Conservation (phyloP, 1,140 invertebrate species). For the Calephelis virginiensis region DNA sequence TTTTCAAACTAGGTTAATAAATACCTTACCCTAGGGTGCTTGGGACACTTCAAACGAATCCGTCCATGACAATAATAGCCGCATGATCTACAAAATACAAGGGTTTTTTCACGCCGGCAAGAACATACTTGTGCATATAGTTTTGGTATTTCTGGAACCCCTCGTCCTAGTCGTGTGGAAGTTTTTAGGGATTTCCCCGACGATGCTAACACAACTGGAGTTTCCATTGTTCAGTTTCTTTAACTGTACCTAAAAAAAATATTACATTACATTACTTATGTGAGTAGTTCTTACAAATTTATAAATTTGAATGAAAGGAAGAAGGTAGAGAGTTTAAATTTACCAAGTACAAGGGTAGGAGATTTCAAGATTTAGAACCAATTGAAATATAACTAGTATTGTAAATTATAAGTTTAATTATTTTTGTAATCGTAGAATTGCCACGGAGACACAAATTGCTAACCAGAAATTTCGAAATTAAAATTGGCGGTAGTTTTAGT, state of each 20-base stretch:
- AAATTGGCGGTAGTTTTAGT: conserved; percentile 7
- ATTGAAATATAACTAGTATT: background rate
- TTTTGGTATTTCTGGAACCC: conserved; percentile 50
- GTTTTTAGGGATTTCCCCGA: conserved; percentile 46
- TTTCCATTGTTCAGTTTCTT: conserved; percentile 20
- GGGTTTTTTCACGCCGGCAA: conserved; percentile 56
- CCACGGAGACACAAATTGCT: background rate
- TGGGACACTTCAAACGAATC: conserved; percentile 53
- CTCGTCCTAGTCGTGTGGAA: conserved; percentile 49
- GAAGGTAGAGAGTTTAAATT: no score
- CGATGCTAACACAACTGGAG: conserved; percentile 57
- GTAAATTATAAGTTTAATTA: background rate
- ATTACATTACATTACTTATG: background rate
- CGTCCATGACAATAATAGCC: conserved; percentile 66
- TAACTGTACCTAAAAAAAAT: background rate
- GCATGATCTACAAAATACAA: conserved; percentile 65
- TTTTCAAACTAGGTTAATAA: no score
- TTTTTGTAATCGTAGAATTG: background rate
- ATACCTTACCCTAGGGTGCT: conserved; percentile 57
- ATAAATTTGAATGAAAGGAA: background rate
- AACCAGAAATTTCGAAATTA: background rate
- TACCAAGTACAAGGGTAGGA: no score
- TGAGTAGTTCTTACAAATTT: background rate
- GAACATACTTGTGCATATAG: conserved; percentile 55
- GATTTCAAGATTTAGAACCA: no score